Evolutionary conservation across 2,797 vertebrate genomes (phyloP), one percentile per base, ranked within the genome.

Genomic region (Arctocebus calabarensis): DNA sequence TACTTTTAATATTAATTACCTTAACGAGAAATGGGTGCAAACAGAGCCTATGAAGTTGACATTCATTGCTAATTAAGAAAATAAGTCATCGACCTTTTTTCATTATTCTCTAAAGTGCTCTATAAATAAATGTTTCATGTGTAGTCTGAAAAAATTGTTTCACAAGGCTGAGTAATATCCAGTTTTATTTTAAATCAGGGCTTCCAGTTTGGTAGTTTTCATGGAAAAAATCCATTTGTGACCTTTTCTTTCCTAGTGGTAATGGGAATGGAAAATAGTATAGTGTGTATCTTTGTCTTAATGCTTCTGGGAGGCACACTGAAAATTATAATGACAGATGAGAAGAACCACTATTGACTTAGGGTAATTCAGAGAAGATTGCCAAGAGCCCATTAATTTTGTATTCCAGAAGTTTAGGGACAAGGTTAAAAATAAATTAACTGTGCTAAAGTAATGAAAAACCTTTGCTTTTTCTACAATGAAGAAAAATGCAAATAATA

Each of bases 341-440:
- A 2, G 88, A 92, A 97, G 94, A 97, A 73, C 32, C n/a, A 37
- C 66, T 96, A 96, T 94, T 94, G 27, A 95, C 83, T 95, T 70
- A 74, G 89, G 88, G 94, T 59, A 96, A 81, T 97, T 97, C 91
- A 95, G 78, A 88, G 0, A 68, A 52, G 89, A 1, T 17, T 95
- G 94, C 86, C 2, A 0, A 71, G 64, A 25, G 17, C 23, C 74
- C n/a, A 88, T 84, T 94, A 86, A 95, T 84, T 97, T 96, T 94
- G 29, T 94, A 52, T 84, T 87, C 14, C 3, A 95, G 45, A 93
- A 97, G 87, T 97, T 68, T 52, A 96, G 86, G 78, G 81, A 85
- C 4, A 43, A 95, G n/a, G 23, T 92, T 43, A 84, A 96, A 92
- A 96, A 96, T 84, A 77, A 94, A 96, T 92, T 94, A 97, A 94